Base-by-base conservation (phyloP, 2,888 invertebrate genomes). In the Ochropleura leucogaster region DNA sequence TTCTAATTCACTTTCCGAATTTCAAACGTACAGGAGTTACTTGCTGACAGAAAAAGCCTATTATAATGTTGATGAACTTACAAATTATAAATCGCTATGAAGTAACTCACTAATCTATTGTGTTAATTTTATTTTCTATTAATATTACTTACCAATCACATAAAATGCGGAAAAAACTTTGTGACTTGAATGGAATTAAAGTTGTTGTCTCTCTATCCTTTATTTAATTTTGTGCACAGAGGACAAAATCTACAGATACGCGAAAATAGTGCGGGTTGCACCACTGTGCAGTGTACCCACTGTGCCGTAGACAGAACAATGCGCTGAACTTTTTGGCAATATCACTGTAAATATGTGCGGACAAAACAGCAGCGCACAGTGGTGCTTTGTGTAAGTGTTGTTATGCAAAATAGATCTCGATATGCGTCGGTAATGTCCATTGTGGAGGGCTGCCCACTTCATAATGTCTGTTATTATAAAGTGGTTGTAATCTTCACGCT, bases 201-300 rank as follows among this genome's bases (percentile, higher is more conserved):
- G 51, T 59, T 51, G 44, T 64, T 63, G 46, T 40, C 42, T 59
- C 40, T 64, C 51, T 79, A 30, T 60, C 59, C 12, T 80, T 53
- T 72, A 72, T 72, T 66, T 74, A 49, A 55, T 65, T 80, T 53
- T n/a, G n/a, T 60, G 5, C 51, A 42, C 20, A 49, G 40, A 72
- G 51, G n/a, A 72, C 71, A 51, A 18, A 49, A 20, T 42, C 16
- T 60, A 18, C 53, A 59, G 59, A 30, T 30, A 59, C 47, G 51
- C 30, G n/a, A 42, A 42, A 47, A 53, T 53, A 47, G 53, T 55
- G 80, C 47, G 64, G 80, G 49, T 60, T 46, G n/a, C 80, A 47
- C 59, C 80, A 65, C 18, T 51, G 59, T 66, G 57, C 77, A 9
- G 18, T 49, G 47, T 16, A 16, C 49, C 14, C 62, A 30, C 55